Base-by-base conservation (phyloP, 92 coral and sea anemone species). In the Epizoanthus ramosus region DNA sequence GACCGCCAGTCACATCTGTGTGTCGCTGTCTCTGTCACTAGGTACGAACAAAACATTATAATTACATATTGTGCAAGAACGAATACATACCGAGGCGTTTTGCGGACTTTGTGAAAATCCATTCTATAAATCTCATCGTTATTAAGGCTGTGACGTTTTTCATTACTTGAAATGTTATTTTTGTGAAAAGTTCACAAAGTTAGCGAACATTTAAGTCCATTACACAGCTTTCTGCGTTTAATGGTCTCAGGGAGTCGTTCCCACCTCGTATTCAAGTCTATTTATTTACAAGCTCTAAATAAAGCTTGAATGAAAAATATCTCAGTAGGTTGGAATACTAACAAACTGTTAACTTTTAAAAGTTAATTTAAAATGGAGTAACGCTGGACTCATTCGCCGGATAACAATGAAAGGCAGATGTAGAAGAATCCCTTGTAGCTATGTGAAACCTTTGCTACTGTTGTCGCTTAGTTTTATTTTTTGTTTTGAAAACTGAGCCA, bases 331-430 rank as follows among this genome's bases (percentile, higher is more conserved):
- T 19, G 22, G 82, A 33, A 61, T 41, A 69, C 70, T 77, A 60
- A 77, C 82, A 77, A 77, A 61, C 59, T 77, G 82, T 77, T 77
- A 77, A 75, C 63, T 61, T 68, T 37, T 77, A 63, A 77, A 60
- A 77, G 82, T 60, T 77, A 77, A 77, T 61, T 60, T 60, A 77
- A 21, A 63, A 41, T 63, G 4, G 61, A 77, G 37, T 50, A 50
- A 12, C 54, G 54, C 54, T 77, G 82, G 82, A 35, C 28, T n/a
- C 52, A 77, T 21, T 77, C 82, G 63, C 37, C 21, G 41, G 41
- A 33, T 23, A 35, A 77, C 82, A 77, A 75, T 75, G 57, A 61
- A 41, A 41, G 59, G 41, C 71, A 77, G 82, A 77, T 77, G 82
- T 77, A 77, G 37, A 77, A 77, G 59, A 77, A 77, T 77, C 63